Evolutionary conservation across 2,113 vertebrate genomes (phyloP).

Genomic region (Strix aluco): DNA sequence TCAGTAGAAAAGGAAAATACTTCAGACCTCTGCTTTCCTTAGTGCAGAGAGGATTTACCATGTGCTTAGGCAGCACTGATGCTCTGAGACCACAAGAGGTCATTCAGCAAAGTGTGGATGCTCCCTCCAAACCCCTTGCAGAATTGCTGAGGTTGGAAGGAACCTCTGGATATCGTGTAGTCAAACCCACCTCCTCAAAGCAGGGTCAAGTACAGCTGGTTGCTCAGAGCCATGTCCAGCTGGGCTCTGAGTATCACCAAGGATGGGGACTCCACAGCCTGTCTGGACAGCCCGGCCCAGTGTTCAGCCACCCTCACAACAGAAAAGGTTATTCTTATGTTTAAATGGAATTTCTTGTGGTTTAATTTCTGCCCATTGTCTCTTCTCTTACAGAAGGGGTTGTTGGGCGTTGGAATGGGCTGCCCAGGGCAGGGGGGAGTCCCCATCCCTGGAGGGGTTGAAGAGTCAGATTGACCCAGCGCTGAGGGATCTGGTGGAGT

Average conservation of each 20-base stretch:
- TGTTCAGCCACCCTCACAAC: not conserved
- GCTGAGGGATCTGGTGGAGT: too few species aligned
- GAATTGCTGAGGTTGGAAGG: not conserved
- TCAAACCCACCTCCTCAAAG: too few species aligned
- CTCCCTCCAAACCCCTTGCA: constrained; percentile 23
- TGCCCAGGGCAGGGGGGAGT: too few species aligned
- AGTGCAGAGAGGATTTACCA: not conserved
- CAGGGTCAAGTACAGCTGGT: not conserved
- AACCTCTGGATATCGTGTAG: not conserved
- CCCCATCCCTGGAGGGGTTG: too few species aligned
- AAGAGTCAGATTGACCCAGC: too few species aligned
- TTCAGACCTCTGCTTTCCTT: not conserved
- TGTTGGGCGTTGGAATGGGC: too few species aligned
- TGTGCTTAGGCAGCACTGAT: not conserved
- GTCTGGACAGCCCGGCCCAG: not conserved
- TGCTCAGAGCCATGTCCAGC: not conserved
- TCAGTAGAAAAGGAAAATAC: not conserved
- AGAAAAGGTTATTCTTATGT: not conserved
- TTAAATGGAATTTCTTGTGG: not conserved
- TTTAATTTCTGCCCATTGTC: not conserved
- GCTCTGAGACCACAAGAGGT: not conserved
- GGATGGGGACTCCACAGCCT: not conserved
- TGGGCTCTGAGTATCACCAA: accelerated
- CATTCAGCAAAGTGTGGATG: not conserved
- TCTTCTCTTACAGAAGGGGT: not conserved